Base-by-base conservation (phyloP, 2,888 invertebrate genomes). In the Drosophila glabriapex region DNA sequence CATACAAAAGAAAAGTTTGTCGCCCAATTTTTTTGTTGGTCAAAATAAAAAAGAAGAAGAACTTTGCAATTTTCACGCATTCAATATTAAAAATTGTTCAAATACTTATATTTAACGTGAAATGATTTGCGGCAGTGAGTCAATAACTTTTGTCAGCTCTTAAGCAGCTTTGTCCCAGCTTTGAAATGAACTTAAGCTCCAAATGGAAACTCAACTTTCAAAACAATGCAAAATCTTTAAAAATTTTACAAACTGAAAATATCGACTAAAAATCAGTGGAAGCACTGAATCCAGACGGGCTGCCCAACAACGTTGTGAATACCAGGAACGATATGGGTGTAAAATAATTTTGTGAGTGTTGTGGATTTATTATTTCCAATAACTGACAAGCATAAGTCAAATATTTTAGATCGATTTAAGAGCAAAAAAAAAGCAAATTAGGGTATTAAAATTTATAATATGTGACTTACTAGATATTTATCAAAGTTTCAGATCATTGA, bases 191-290 rank as follows among this genome's bases (percentile, higher is more conserved):
- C 49, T 65, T 78, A 64, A 67, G 64, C 59, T 53, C 6, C n/a
- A 62, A 43, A 61, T 58, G 43, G 35, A 41, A 52, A 39, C 63
- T 39, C 10, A 35, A 29, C 52, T 62, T 37, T 29, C 49, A 43
- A 70, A 70, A 68, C 58, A 54, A 35, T 35, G 14, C 4, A 5
- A 35, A 35, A 5, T 70, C 61, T 80, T 61, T 54, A 70, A 78
- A 78, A 83, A 73, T 76, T 68, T 82, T 79, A 84, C 82, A 78
- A 84, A 74, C 82, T 78, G 71, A 61, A 74, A 84, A 76, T 65
- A 67, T 49, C 64, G 64, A 54, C 64, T 60, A 56, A 75, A 66
- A 71, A 54, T 37, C 62, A 73, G 50, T 46, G 19, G 46, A 49
- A 35, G 46, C 41, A 35, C n/a, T 14, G 33, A 33, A 33, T 12